Conservation (phyloP, 2,113 vertebrate genomes). For the Vulpes vulpes region DNA sequence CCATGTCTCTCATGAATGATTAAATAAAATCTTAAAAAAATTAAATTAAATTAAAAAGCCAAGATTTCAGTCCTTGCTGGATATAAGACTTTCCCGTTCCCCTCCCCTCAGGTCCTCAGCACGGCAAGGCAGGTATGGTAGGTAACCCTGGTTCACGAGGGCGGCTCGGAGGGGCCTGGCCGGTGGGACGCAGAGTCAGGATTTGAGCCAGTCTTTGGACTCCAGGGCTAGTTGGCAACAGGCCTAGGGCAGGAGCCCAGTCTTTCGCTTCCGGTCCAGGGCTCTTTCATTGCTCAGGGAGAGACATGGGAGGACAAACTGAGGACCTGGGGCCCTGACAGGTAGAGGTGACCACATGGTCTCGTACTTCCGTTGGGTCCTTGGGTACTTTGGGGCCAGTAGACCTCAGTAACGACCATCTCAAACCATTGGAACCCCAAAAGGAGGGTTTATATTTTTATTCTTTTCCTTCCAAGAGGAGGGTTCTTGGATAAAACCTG, state of each 20-base stretch:
- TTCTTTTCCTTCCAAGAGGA: not conserved
- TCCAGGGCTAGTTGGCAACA: not conserved
- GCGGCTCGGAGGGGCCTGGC: not conserved
- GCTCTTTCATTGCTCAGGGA: not conserved
- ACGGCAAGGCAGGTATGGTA: not conserved
- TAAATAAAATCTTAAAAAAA: too few species aligned
- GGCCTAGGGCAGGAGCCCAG: not conserved
- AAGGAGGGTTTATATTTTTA: not conserved
- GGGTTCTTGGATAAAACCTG: not conserved
- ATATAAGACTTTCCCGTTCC: not conserved
- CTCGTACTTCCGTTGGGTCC: not conserved
- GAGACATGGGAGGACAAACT: not conserved
- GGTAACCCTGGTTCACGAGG: not conserved
- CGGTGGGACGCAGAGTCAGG: not conserved
- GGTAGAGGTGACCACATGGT: not conserved
- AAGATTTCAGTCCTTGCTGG: not conserved
- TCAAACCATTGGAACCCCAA: not conserved
- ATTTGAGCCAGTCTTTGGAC: not conserved
- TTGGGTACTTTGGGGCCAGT: not conserved
- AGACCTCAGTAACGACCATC: not conserved
- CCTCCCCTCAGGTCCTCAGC: not conserved
- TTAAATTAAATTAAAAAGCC: not conserved
- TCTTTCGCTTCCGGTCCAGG: not conserved
- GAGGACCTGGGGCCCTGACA: not conserved
- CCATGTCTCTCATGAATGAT: too few species aligned